Percentiles rank a stretch among this genome's conserved stretches.
Evolutionary conservation across 2,888 invertebrate genomes (phyloP).

Genomic region (Agriopis leucophaearia): DNA sequence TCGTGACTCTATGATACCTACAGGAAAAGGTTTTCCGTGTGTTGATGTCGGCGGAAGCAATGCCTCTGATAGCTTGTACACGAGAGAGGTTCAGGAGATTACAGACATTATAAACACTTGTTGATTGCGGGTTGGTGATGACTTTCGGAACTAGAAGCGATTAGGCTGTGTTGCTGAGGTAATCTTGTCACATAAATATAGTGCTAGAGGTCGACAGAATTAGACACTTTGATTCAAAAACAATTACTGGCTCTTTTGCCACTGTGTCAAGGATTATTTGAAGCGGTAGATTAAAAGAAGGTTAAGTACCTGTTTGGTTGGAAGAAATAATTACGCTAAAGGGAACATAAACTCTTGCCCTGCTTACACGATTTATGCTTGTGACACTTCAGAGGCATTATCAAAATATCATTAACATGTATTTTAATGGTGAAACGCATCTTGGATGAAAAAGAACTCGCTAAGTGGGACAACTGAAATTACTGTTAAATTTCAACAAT

Average conservation of each 20-base stretch:
- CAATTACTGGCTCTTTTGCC: slow-evolving; percentile 4
- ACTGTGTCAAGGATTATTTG: slow-evolving; percentile 44
- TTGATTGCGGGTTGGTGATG: slow-evolving; percentile 69
- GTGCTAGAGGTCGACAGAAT: slow-evolving; percentile 55
- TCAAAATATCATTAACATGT: background rate
- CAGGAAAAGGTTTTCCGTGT: slow-evolving; percentile 64
- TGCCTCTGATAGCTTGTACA: slow-evolving; percentile 64
- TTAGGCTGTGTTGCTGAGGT: slow-evolving; percentile 54
- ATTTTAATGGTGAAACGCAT: background rate
- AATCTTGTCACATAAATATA: slow-evolving; percentile 59
- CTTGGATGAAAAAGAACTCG: background rate
- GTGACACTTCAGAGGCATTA: background rate
- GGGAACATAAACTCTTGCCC: background rate
- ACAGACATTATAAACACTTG: slow-evolving; percentile 70
- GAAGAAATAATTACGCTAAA: background rate
- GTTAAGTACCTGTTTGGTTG: background rate
- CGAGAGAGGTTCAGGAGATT: slow-evolving; percentile 68
- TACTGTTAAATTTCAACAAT: background rate
- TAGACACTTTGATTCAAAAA: slow-evolving; percentile 25
- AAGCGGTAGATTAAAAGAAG: background rate
- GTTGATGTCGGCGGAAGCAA: slow-evolving; percentile 68
- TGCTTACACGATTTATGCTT: background rate
- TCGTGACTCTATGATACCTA: slow-evolving; percentile 55
- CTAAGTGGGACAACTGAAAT: background rate
- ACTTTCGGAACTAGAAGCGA: slow-evolving; percentile 69